phyloP scores from a whole-genome alignment of 2,888 invertebrate species.

The Synanthedon formicaeformis region DNA sequence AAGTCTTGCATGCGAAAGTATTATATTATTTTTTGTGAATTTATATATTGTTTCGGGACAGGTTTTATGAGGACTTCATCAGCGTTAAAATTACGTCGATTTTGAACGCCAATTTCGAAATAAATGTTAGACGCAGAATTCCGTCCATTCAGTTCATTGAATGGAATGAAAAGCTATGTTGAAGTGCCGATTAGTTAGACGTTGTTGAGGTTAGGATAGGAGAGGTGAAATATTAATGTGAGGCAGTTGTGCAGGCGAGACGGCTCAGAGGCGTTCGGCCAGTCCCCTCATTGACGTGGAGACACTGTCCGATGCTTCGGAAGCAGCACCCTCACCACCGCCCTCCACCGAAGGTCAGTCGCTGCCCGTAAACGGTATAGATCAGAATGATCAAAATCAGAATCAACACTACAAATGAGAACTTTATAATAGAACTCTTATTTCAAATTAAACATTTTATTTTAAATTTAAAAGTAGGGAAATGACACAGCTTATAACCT shows the following conservation, averaged over 20 bases:
- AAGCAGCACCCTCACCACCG: slow-evolving; percentile 60
- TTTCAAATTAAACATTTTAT: no score
- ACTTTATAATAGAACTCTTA: no score
- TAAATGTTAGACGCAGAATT: no score
- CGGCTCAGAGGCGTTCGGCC: slow-evolving; percentile 71
- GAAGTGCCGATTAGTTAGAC: not conserved
- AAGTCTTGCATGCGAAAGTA: no score
- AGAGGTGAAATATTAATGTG: not conserved
- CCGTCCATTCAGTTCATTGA: no score
- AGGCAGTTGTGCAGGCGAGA: slow-evolving; percentile 69
- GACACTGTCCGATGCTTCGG: slow-evolving; percentile 71
- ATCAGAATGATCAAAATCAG: slow-evolving; percentile 17
- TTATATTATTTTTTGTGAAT: no score
- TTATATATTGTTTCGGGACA: no score
- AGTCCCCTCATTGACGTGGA: slow-evolving; percentile 78
- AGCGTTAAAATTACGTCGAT: no score
- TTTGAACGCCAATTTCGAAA: no score
- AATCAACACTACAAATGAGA: not conserved
- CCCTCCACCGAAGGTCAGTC: slow-evolving; percentile 73
- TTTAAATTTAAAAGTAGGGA: no score
- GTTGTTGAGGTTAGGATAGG: not conserved
- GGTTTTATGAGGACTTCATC: no score
- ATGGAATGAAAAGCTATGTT: not conserved
- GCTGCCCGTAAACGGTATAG: slow-evolving; percentile 53
- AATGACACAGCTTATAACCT: no score